Evolutionary conservation across 2,888 invertebrate species (phyloP).

Genomic region (Deilephila elpenor): DNA sequence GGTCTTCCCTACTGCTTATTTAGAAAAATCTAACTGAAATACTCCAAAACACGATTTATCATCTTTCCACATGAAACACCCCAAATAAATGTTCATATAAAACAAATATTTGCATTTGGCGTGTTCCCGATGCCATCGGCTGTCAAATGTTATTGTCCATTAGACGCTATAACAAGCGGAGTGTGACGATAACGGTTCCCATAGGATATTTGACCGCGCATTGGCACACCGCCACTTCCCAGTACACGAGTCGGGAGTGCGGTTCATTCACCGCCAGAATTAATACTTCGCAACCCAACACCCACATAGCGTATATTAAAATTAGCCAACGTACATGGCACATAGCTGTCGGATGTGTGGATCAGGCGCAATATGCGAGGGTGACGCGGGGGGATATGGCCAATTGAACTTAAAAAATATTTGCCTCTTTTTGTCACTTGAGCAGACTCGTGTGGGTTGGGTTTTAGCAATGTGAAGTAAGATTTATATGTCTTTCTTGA

Average conservation of each 20-base stretch:
- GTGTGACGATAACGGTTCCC: constrained; percentile 57
- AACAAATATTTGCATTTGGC: constrained; percentile 36
- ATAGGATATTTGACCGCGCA: constrained; percentile 54
- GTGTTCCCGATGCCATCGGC: constrained; percentile 37
- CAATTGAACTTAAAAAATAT: neutral
- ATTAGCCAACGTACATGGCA: constrained; percentile 51
- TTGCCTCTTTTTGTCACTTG: neutral
- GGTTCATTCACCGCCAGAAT: constrained; percentile 56
- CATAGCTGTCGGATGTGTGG: constrained; percentile 22
- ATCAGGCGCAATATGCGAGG: constrained; percentile 11
- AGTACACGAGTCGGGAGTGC: constrained; percentile 41
- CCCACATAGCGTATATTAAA: constrained; percentile 38
- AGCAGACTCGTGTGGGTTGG: neutral
- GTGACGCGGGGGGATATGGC: constrained; percentile 12
- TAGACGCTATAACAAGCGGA: constrained; percentile 52
- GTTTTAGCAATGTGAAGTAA: too few species aligned
- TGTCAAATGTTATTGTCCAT: constrained; percentile 51
- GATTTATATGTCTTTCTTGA: too few species aligned
- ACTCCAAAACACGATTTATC: neutral
- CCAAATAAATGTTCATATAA: neutral
- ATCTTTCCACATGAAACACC: neutral
- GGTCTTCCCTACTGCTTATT: too few species aligned
- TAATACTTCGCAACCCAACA: constrained; percentile 41
- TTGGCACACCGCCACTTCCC: constrained; percentile 71
- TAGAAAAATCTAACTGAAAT: neutral